Evolutionary conservation across 2,113 vertebrate species (phyloP), one percentile per base, ranked within the genome.

Genomic region (Calonectris borealis): DNA sequence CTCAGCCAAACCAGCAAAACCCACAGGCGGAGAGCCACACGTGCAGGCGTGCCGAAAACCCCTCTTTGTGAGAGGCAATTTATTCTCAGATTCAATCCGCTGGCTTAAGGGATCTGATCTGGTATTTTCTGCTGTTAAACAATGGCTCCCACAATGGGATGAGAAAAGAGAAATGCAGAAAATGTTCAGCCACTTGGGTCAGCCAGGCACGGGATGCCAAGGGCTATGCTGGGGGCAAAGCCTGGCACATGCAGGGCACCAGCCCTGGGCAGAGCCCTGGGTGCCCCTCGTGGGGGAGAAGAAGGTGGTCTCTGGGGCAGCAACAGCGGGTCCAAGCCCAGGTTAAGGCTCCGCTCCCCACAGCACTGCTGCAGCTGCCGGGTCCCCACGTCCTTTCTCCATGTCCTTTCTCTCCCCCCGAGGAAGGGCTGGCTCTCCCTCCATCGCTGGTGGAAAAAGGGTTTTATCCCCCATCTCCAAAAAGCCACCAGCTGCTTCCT

Each of bases 301-400:
- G 31, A 31, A 9, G 31, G 15, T 64, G 70, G 42, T 34, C 27
- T 19, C 70, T 21, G 57, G 19, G 38, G 38, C 44, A 71, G 21
- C 29, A 46, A 18, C 24, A 61, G 31, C 0, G 0, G 25, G 31
- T 36, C 52, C 34, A 40, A 54, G 26, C n/a, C 69, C 16, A 4
- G 1, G 2, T 29, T 10, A 36, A 51, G 32, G 12, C 70, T n/a
- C 36, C 4, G 7, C 12, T 83, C 62, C 57, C n/a, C 44, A 19
- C 54, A 64, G 27, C 6, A 1, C 54, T 51, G 32, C 25, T 1
- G 1, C 46, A 27, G 38, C 31, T 24, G 10, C 29, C 0, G 0
- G 6, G 5, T 25, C 61, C 69, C 81, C 52, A 49, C 0, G 3
- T n/a, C n/a, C n/a, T 88, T 93, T 80, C 66, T 36, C 65, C 11